Evolutionary conservation across 2,113 vertebrate genomes (phyloP).

Genomic region (Corapipo altera): DNA sequence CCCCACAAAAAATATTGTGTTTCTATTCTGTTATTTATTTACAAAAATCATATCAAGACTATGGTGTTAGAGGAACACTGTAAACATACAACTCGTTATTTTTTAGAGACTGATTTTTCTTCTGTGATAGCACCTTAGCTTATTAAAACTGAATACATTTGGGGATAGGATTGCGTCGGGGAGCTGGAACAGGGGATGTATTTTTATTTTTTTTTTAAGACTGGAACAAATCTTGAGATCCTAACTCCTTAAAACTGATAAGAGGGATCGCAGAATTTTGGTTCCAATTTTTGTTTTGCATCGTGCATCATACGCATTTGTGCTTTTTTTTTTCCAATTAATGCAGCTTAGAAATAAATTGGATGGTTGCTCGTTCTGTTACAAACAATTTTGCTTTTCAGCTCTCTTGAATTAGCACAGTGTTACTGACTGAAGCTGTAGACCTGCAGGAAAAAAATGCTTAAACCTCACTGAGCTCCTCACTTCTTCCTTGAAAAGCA

Average conservation of each 20-base stretch:
- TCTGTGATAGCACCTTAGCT: constrained; percentile 68
- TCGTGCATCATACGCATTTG: constrained; percentile 13
- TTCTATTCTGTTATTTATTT: constrained; percentile 63
- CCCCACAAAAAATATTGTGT: background rate
- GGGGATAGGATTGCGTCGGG: background rate
- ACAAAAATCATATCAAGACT: constrained; percentile 57
- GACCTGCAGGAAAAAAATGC: background rate
- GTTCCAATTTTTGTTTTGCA: constrained; percentile 38
- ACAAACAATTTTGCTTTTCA: constrained; percentile 55
- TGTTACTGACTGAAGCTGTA: constrained; percentile 20
- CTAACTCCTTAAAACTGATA: constrained; percentile 16
- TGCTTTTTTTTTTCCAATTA: constrained; percentile 52
- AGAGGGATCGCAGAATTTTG: constrained; percentile 3
- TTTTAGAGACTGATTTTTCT: constrained; percentile 63
- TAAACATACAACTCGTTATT: constrained; percentile 59
- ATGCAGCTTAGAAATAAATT: constrained; percentile 58
- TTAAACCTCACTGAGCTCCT: background rate
- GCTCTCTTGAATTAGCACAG: constrained; percentile 52
- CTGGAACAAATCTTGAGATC: constrained; percentile 33
- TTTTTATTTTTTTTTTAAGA: background rate
- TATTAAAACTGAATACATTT: constrained; percentile 58
- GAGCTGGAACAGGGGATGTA: constrained; percentile 9
- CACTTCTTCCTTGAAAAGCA: background rate
- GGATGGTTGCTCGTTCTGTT: constrained; percentile 12
- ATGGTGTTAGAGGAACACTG: constrained; percentile 65